These are phyloP conservation scores for Zosterops japonicus DNA, from an alignment of 2,113 vertebrate genomes.

Conservation along the genomic window DNA sequence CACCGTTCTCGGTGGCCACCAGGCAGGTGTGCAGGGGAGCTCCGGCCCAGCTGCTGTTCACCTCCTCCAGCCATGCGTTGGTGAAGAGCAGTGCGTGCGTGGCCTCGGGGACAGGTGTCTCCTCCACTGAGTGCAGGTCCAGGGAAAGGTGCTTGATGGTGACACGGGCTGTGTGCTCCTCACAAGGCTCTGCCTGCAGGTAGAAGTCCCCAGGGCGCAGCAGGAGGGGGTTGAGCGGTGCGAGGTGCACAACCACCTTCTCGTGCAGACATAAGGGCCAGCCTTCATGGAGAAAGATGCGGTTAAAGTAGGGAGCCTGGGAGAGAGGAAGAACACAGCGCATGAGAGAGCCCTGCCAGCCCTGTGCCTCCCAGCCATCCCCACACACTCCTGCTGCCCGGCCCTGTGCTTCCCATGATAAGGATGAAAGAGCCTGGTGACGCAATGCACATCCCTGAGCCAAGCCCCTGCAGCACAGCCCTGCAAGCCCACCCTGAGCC, in stretches of 20 bases:
- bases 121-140: constrained; percentile 78
- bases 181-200: constrained; percentile 82
- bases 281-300: constrained; percentile 85
- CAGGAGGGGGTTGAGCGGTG: constrained; percentile 79
- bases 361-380: not conserved
- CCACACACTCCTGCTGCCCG: rapidly evolving
- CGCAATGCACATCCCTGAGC: rapidly evolving
- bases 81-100: constrained; percentile 83
- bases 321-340: not conserved
- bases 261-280: constrained; percentile 89
- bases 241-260: constrained; percentile 84
- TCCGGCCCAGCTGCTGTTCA: constrained; percentile 74
- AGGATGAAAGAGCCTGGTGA: not conserved
- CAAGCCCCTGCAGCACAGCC: not conserved
- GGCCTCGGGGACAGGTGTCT: constrained; percentile 74
- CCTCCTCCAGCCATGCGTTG: constrained; percentile 78
- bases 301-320: constrained; percentile 82
- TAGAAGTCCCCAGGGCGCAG: constrained; percentile 86
- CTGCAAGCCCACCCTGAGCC: not conserved
- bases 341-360: not conserved
- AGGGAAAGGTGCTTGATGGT: constrained; percentile 80
- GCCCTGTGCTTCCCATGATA: rapidly evolving
- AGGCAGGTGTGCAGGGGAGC: constrained; percentile 79
- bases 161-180: constrained; percentile 80
- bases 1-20: constrained; percentile 79